Evolutionary conservation across 2,113 vertebrate genomes (phyloP).

Genomic region (Ammodytes marinus): DNA sequence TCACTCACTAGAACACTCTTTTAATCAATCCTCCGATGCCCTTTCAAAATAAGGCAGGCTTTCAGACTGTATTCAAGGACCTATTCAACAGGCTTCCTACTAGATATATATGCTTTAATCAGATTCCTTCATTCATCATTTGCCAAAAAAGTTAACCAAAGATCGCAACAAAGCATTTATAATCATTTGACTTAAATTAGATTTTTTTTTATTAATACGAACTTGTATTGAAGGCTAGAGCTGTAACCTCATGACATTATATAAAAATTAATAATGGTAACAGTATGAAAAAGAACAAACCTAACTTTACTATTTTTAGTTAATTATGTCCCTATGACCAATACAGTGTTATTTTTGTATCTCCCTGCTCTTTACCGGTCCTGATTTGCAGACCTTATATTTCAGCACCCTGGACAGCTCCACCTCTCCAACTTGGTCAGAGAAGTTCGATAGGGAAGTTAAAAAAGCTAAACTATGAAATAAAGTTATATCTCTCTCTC

Average conservation of each 20-base stretch:
- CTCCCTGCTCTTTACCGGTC: background rate
- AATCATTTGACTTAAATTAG: no score
- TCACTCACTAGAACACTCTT: background rate
- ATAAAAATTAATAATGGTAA: no score
- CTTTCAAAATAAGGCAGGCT: constrained; percentile 1
- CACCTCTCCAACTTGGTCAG: background rate
- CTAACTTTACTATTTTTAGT: no score
- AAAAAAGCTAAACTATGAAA: no score
- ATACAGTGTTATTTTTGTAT: background rate
- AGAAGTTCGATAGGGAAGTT: background rate
- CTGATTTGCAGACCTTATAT: background rate
- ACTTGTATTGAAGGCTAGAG: no score
- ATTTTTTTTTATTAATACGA: no score
- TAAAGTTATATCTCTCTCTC: no score
- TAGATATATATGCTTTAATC: background rate
- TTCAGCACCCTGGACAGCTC: constrained; percentile 9
- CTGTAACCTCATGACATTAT: background rate
- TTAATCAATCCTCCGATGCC: background rate
- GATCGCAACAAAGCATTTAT: background rate
- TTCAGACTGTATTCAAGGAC: background rate
- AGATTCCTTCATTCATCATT: background rate
- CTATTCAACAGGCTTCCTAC: background rate
- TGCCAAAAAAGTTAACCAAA: background rate
- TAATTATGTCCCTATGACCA: background rate
- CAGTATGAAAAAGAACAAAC: background rate